Evolutionary conservation across 2,888 invertebrate species (phyloP).

Genomic region (Craniophora ligustri): DNA sequence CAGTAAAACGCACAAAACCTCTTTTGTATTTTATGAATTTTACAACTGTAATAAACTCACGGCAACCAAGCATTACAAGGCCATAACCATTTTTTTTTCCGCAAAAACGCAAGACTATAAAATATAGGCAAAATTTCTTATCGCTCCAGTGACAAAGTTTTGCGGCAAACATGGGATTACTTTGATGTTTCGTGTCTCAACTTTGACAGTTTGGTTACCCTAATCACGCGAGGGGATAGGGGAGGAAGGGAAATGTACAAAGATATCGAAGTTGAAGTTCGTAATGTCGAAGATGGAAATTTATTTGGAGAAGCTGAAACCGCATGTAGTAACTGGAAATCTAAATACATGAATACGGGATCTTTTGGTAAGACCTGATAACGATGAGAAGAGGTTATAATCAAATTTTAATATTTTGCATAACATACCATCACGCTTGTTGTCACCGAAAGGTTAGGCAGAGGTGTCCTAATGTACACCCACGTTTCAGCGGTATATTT

Average conservation of each 20-base stretch:
- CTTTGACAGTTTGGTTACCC: constrained; percentile 55
- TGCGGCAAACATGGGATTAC: constrained; percentile 29
- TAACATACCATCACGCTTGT: no score
- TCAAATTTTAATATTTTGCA: no score
- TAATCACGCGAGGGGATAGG: constrained; percentile 44
- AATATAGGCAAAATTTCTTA: constrained; percentile 39
- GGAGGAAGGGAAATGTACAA: constrained; percentile 9
- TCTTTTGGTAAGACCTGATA: constrained; percentile 1
- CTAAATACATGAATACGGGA: constrained; percentile 11
- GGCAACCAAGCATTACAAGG: constrained; percentile 28
- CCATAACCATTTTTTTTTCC: constrained; percentile 36
- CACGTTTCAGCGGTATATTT: no score
- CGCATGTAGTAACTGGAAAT: constrained; percentile 11
- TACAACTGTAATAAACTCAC: constrained; percentile 41
- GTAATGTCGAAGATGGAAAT: constrained; percentile 29
- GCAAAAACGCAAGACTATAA: constrained; percentile 31
- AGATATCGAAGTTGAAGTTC: constrained; percentile 34
- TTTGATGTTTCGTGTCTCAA: constrained; percentile 43
- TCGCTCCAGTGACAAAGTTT: constrained; percentile 35
- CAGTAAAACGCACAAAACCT: constrained; percentile 29
- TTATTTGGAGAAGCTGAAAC: constrained; percentile 22
- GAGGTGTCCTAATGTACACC: no score
- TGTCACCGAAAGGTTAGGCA: no score
- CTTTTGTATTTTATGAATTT: constrained; percentile 47
- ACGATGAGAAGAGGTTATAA: no score